These are phyloP conservation scores for Drosophila sordidula DNA, from an alignment of 2,888 invertebrate species.

Conservation along the genomic window DNA sequence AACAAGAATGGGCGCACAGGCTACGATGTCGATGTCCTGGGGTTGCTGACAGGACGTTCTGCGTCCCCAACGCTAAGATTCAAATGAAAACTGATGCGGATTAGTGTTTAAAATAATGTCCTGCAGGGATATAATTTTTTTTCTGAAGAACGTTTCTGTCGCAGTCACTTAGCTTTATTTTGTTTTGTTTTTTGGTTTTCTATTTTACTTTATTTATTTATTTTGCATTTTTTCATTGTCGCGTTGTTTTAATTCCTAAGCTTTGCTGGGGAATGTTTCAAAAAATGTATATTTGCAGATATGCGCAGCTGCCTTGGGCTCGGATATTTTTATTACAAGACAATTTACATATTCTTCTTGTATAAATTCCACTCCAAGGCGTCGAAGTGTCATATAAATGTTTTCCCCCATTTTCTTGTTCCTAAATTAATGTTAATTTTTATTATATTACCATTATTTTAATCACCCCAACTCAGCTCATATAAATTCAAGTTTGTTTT, in stretches of 20 bases:
- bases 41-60: constrained; percentile 50
- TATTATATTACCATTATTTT: constrained; percentile 67
- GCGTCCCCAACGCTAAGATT: constrained; percentile 57
- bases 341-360: constrained; percentile 84
- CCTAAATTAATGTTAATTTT: constrained; percentile 80
- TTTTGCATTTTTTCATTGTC: constrained; percentile 62
- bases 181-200: constrained; percentile 37
- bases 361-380: constrained; percentile 62
- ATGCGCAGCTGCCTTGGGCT: constrained; percentile 39
- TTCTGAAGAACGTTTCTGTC: constrained; percentile 49
- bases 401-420: constrained; percentile 32
- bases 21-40: constrained; percentile 56
- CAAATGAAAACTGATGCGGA: constrained; percentile 84
- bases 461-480: constrained; percentile 40
- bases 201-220: constrained; percentile 69
- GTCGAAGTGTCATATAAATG: constrained; percentile 69
- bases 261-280: constrained; percentile 72
- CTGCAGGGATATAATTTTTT: constrained; percentile 84
- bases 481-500: constrained; percentile 69
- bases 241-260: constrained; percentile 55
- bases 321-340: constrained; percentile 81
- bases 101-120: constrained; percentile 85
- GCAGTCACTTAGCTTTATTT: constrained; percentile 54
- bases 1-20: constrained; percentile 10
- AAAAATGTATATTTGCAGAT: constrained; percentile 81